phyloP scores from a whole-genome alignment of 2,888 invertebrate species.

The Byasa hedistus region DNA sequence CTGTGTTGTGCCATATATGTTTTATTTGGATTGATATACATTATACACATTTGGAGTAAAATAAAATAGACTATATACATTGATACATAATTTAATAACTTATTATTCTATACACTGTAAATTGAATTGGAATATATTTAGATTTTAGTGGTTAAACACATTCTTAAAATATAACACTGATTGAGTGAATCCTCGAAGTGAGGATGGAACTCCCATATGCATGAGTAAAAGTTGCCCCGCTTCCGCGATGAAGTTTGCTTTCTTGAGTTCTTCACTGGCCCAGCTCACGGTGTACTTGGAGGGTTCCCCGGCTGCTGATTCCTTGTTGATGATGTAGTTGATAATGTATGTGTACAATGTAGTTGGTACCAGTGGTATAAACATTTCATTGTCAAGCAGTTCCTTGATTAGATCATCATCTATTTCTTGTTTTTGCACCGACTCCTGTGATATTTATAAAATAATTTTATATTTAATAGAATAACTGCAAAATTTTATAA shows the following conservation, averaged over 20 bases:
- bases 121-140: constrained; percentile 12
- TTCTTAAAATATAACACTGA: constrained; percentile 56
- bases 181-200: constrained; percentile 63
- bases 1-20: too few relatives aligned
- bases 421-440: constrained; percentile 47
- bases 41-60: background rate
- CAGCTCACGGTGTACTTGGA: constrained; percentile 50
- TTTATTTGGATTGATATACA: too few relatives aligned
- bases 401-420: constrained; percentile 63
- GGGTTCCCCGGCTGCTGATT: constrained; percentile 38
- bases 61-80: constrained; percentile 1
- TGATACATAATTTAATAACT: constrained; percentile 34
- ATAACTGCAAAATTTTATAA: too few relatives aligned
- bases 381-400: constrained; percentile 60
- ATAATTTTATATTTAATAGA: too few relatives aligned
- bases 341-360: constrained; percentile 56
- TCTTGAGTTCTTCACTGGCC: constrained; percentile 54
- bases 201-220: constrained; percentile 52
- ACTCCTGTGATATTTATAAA: constrained; percentile 47
- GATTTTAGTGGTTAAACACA: constrained; percentile 40
- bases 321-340: constrained; percentile 52
- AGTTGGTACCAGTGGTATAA: constrained; percentile 59
- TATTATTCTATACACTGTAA: constrained; percentile 25
- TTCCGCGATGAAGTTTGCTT: constrained; percentile 58
- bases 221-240: constrained; percentile 64